Percentiles rank a stretch among this genome's conserved stretches.
Evolutionary conservation across 1,140 invertebrate genomes (phyloP).

Genomic region (Dreissena polymorpha): DNA sequence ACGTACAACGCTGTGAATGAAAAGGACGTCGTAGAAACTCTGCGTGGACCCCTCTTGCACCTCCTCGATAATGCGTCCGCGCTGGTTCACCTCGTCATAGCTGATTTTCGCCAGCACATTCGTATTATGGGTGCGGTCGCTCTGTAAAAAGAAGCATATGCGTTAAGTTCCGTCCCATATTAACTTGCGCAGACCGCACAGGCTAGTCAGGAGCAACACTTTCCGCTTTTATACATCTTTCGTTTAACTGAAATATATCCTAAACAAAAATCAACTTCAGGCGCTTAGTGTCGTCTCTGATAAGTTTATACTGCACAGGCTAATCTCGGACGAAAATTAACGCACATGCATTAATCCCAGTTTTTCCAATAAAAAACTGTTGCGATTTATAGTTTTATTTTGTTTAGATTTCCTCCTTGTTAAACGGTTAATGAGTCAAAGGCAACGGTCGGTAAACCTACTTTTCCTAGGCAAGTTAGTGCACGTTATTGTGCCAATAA

Average conservation of each 20-base stretch:
- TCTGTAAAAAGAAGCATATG: conserved; percentile 17
- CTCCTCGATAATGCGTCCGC: conserved; percentile 47
- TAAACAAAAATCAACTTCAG: not conserved
- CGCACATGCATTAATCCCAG: not conserved
- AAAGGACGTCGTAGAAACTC: conserved; percentile 71
- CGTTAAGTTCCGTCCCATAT: not conserved
- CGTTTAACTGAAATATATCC: too few relatives aligned
- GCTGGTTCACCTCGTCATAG: conserved; percentile 33
- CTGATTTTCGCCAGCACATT: conserved; percentile 20
- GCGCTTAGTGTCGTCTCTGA: not conserved
- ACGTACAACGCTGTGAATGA: conserved; percentile 72
- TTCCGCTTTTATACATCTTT: too few relatives aligned
- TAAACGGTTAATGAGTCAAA: too few relatives aligned
- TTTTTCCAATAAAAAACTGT: too few relatives aligned
- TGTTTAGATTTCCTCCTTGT: too few relatives aligned
- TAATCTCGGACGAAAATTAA: not conserved
- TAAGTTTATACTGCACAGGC: not conserved
- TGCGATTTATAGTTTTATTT: too few relatives aligned
- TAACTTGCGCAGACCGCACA: not conserved
- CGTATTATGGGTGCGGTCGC: conserved; percentile 26
- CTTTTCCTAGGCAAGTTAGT: too few relatives aligned
- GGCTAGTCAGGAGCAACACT: not conserved
- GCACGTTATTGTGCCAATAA: too few relatives aligned
- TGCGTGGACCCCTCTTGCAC: conserved; percentile 4
- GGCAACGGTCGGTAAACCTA: too few relatives aligned